Evolutionary conservation across 2,113 vertebrate species (phyloP), one percentile per base, ranked within the genome.

Genomic region (Lathamus discolor): DNA sequence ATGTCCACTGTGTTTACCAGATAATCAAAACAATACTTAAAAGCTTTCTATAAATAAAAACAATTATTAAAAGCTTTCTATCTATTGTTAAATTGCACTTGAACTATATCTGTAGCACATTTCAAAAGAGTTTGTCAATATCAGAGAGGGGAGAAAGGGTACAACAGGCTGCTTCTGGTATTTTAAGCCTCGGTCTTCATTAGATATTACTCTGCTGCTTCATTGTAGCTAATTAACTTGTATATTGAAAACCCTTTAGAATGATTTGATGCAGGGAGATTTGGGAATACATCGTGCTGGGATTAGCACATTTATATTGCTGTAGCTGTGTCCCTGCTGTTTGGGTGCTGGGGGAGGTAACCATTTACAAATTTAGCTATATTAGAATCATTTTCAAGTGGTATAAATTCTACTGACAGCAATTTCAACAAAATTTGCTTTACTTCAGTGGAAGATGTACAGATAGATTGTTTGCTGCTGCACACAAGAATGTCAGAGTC

Each of bases 191-290:
- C 0, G 1, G 4, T 82, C 74, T 93, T 95, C 89, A 92, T 97
- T 97, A 93, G 77, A 84, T 37, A n/a, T 62, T 95, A 33, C 62
- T 93, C 66, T 92, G 66, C 84, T 93, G 28, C 44, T 82, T 95
- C 22, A 1, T 37, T 82, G 52, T 57, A 93, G 86, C 96, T 96
- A 97, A 97, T 97, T 96, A 97, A 95, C 91, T 97, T 96, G 95
- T 97, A 96, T 94, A 95, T 96, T 95, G 96, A 93, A 95, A 97
- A 93, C 83, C 66, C 89, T 93, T 89, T 89, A 84, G 91, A 93
- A 92, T 93, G 52, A 95, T 97, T 97, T 95, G 91, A 85, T 96
- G 52, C 49, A 61, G 62, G 89, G 95, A 66, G 81, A 52, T 87
- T 39, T 91, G 95, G 96, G 96, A 97, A 97, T 96, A 96, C 10